phyloP scores from a whole-genome alignment of 2,113 vertebrate species.

The Amia ocellicauda region DNA sequence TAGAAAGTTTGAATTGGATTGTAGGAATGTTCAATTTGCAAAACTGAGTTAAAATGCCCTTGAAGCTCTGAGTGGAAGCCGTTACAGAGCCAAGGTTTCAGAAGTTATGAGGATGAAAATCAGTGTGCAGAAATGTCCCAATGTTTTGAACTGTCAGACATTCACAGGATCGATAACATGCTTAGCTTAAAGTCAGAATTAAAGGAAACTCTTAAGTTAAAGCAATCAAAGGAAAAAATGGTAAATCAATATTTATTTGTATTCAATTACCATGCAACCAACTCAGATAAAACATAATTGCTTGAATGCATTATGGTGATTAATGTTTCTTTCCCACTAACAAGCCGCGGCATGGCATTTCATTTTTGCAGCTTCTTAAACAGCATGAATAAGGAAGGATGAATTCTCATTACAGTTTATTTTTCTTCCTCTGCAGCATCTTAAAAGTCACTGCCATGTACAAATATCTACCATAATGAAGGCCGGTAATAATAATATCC shows the following conservation, averaged over 20 bases:
- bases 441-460: slow-evolving; percentile 3
- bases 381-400: slow-evolving; percentile 33
- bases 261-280: slow-evolving; percentile 58
- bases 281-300: slow-evolving; percentile 62
- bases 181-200: too few species aligned
- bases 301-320: slow-evolving; percentile 67
- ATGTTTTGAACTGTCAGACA: too few species aligned
- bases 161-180: too few species aligned
- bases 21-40: too few species aligned
- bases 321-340: slow-evolving; percentile 49
- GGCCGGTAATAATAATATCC: too few species aligned
- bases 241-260: slow-evolving; percentile 58
- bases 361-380: slow-evolving; percentile 50
- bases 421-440: slow-evolving; percentile 21
- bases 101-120: too few species aligned
- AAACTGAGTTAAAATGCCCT: too few species aligned
- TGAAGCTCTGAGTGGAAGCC: too few species aligned
- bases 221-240: slow-evolving; percentile 40
- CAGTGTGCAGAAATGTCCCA: too few species aligned
- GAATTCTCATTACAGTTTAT: slow-evolving; percentile 24
- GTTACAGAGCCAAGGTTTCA: too few species aligned
- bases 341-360: slow-evolving; percentile 45
- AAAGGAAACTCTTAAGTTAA: slow-evolving; percentile 27
- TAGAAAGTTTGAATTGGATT: too few species aligned
- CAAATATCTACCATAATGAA: slow-evolving; percentile 14